Conservation (phyloP, 1,140 invertebrate species). For the Temnothorax longispinosus region DNA sequence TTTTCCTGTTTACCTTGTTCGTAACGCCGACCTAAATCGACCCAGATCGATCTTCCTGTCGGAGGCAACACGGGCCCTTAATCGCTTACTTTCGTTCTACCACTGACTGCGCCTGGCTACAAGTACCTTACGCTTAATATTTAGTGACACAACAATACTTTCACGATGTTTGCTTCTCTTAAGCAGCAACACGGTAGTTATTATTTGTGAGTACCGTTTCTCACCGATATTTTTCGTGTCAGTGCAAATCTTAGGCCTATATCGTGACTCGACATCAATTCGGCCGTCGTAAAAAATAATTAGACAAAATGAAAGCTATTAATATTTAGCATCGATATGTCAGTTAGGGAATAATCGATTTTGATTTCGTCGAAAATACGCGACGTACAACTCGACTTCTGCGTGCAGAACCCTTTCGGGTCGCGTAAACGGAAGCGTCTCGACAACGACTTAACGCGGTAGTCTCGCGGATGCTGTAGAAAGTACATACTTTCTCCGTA, state of each 20-base stretch:
- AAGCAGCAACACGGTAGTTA: conserved; percentile 28
- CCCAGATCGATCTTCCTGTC: conserved; percentile 36
- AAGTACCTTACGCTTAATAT: conserved; percentile 70
- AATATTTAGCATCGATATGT: not conserved
- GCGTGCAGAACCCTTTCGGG: not conserved
- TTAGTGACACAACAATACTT: conserved; percentile 76
- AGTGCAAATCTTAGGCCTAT: not conserved
- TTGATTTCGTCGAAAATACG: not conserved
- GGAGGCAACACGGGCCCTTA: conserved; percentile 14
- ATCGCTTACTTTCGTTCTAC: conserved; percentile 60
- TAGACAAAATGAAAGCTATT: not conserved
- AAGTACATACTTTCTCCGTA: conserved; percentile 82
- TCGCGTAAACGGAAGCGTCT: conserved; percentile 40
- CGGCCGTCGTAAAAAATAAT: not conserved
- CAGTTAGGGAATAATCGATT: not conserved
- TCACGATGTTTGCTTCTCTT: conserved; percentile 67
- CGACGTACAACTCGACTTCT: not conserved
- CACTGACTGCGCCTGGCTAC: not conserved
- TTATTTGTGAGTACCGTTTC: conserved; percentile 49
- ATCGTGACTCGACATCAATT: not conserved
- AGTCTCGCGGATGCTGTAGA: conserved; percentile 78
- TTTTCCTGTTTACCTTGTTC: not conserved
- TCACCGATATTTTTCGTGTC: conserved; percentile 46
- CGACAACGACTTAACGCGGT: conserved; percentile 75
- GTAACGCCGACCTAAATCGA: conserved; percentile 28